A percentile compares a stretch with the other conserved stretches of the same genome.
These are phyloP conservation scores for Pseudolycoriella hygida DNA, from an alignment of 2,888 invertebrate genomes.

Conservation along the genomic window DNA sequence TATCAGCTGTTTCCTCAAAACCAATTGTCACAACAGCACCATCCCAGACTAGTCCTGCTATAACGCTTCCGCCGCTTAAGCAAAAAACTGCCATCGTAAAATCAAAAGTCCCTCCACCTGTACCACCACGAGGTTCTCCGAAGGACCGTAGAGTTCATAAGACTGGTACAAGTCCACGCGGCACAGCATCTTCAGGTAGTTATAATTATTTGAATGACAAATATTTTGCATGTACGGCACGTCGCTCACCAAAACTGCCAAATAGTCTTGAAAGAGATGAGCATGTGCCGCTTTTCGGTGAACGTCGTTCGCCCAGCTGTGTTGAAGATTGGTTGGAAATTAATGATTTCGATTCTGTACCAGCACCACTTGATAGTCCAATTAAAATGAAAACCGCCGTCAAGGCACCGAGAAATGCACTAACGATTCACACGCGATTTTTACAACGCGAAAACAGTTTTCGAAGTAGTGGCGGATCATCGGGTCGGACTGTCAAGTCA, in stretches of 20 bases:
- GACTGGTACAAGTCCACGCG: constrained; percentile 7
- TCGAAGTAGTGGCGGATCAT: not conserved
- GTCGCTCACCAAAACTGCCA: constrained; percentile 1
- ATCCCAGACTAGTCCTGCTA: constrained; percentile 26
- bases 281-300: constrained; percentile 19
- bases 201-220: constrained; percentile 4
- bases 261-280: constrained; percentile 9
- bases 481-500: constrained; percentile 4
- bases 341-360: constrained; percentile 13
- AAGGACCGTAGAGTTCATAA: constrained; percentile 36
- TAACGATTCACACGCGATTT: constrained; percentile 1
- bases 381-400: not conserved
- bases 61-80: constrained; percentile 56
- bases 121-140: constrained; percentile 69
- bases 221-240: constrained; percentile 3
- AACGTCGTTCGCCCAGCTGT: constrained; percentile 25
- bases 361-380: not conserved
- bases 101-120: constrained; percentile 71
- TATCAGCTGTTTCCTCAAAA: constrained; percentile 24
- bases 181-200: constrained; percentile 12
- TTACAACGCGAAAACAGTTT: constrained; percentile 7
- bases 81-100: constrained; percentile 47
- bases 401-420: not conserved
- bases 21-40: constrained; percentile 17
- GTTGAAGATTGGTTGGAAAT: constrained; percentile 28